Conservation (phyloP, 2,888 invertebrate genomes). For the Lottia gigantea region DNA sequence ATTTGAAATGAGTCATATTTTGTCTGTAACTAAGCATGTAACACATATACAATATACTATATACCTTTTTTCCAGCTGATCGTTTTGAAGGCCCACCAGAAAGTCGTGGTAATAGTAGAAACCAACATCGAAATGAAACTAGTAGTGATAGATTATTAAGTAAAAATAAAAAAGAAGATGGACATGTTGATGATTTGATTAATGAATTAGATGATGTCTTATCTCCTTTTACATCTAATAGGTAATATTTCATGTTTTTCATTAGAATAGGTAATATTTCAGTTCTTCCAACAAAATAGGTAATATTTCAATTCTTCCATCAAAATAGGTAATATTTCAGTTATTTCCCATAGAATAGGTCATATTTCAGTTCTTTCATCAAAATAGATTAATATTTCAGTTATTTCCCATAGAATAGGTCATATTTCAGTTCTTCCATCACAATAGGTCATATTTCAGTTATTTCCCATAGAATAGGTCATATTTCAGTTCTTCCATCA, state of each 20-base stretch:
- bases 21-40: too few species aligned
- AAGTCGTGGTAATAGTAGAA: constrained; percentile 27
- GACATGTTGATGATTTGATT: background rate
- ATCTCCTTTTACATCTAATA: background rate
- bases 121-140: background rate
- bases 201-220: constrained; percentile 3
- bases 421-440: background rate
- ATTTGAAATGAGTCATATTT: too few species aligned
- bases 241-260: background rate
- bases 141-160: background rate
- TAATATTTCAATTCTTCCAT: too few species aligned
- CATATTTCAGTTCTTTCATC: too few species aligned
- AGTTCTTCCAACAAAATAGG: too few species aligned
- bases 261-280: too few species aligned
- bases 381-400: background rate
- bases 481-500: too few species aligned
- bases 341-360: too few species aligned
- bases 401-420: background rate
- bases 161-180: background rate
- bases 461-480: too few species aligned
- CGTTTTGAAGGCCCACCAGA: constrained; percentile 41
- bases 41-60: too few species aligned
- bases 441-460: too few species aligned
- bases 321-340: too few species aligned
- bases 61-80: constrained; percentile 20